Base-by-base conservation (phyloP, 2,113 vertebrate species). In the Catharus minimus region DNA sequence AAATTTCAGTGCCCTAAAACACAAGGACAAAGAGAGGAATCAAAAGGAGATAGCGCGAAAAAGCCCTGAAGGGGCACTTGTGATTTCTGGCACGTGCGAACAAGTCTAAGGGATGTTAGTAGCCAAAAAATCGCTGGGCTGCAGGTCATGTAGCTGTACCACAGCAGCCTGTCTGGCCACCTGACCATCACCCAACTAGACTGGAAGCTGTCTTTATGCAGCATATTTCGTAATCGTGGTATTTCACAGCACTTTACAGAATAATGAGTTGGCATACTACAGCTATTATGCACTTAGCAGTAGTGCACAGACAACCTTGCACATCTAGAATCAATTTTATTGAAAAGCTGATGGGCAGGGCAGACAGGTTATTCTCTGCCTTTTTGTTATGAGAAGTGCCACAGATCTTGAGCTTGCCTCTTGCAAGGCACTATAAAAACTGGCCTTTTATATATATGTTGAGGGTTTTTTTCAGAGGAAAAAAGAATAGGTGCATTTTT, bases 201-300 rank as follows among this genome's bases (percentile, higher is more conserved):
- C 30, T 92, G 84, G 86, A 79, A 86, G 36, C 83, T 82, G 84
- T 36, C 65, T 95, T 80, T 89, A 89, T 88, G 81, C 28, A 88
- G 86, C n/a, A 9, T 68, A 66, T 94, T 96, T 58, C 0, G 0
- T 89, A 88, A 91, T 43, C 5, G 0, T 0, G 3, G 90, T 61
- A 84, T 94, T 95, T 86, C 90, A 94, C 60, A 90, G 88, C 82
- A 88, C 83, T 91, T 92, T 28, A 71, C 39, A 73, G 94, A 89
- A 94, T 81, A 95, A 96, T 80, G 81, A 89, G 71, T 82, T 92
- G 86, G 76, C 78, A 74, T 62, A 50, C 75, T 68, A 41, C 89
- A 86, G 88, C 86, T 92, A 93, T 96, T 92, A 93, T 52, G 79
- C 69, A 77, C 73, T 88, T 92, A 92, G 88, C 75, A 74, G 78